Conservation (phyloP, 2,113 vertebrate species). For the Corydoras maculifer region DNA sequence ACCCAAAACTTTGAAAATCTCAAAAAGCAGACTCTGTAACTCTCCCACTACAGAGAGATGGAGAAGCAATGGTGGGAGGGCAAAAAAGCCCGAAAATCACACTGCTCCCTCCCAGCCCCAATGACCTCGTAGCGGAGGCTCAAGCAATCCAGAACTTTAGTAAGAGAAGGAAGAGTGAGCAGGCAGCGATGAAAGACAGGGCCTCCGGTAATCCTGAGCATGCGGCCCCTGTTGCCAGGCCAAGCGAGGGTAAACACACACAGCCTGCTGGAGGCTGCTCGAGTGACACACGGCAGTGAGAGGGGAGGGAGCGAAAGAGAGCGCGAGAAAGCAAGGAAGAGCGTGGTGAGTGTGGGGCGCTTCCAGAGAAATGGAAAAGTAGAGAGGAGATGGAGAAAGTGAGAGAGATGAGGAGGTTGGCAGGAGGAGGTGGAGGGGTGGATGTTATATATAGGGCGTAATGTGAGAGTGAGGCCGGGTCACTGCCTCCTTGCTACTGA, state of each 20-base stretch:
- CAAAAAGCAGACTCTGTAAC: conserved; percentile 13
- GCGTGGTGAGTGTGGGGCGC: conserved; percentile 63
- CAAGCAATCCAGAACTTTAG: conserved; percentile 53
- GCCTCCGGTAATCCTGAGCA: conserved; percentile 68
- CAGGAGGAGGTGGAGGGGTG: conserved; percentile 62
- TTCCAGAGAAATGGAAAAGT: conserved; percentile 71
- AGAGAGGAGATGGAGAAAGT: conserved; percentile 71
- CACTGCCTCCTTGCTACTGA: conserved; percentile 70
- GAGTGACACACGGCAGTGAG: conserved; percentile 59
- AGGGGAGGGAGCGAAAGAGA: conserved; percentile 50
- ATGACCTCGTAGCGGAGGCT: conserved; percentile 42
- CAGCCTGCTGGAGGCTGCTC: conserved; percentile 66
- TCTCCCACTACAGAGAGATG: not conserved
- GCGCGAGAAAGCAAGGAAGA: conserved; percentile 25
- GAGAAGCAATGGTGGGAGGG: conserved; percentile 18
- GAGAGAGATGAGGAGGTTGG: conserved; percentile 54
- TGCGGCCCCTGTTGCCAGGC: conserved; percentile 62
- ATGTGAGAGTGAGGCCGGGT: conserved; percentile 89
- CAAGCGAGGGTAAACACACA: conserved; percentile 62
- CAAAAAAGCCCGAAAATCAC: conserved; percentile 18
- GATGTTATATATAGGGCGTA: conserved; percentile 91
- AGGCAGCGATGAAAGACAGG: conserved; percentile 46
- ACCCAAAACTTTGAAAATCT: not conserved
- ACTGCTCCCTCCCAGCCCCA: conserved; percentile 28
- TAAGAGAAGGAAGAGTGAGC: conserved; percentile 42